Base-by-base conservation (phyloP, 2,888 invertebrate genomes). In the Siphonodentalium dalli region DNA sequence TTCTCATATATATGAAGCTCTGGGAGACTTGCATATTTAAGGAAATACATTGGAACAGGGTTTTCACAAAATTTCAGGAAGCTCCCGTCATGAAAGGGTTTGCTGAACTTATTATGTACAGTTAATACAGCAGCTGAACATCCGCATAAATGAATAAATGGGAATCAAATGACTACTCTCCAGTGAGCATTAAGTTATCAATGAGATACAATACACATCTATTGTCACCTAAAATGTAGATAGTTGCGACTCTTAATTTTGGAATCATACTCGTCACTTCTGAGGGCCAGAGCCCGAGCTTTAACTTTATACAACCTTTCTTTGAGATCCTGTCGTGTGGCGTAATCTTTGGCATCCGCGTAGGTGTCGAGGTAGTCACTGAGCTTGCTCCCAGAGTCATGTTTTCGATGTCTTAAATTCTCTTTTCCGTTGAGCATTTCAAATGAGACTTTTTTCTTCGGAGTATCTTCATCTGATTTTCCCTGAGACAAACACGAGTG, bases 401-500 rank as follows among this genome's bases (percentile, higher is more conserved):
- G 54, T 29, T 64, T 58, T 35, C 65, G 63, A 31, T 63, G 60
- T 24, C 71, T 62, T 24, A 66, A 61, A 46, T 75, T 75, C 63
- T 75, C 72, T 40, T 77, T 71, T 38, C 73, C 72, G 37, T 70
- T 69, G n/a, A n/a, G n/a, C 63, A 69, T 66, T 35, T 74, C 69
- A 57, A 76, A 76, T 7, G 72, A 67, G 9, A 76, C 76, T 47
- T 71, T 68, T 53, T 75, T 76, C 58, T 75, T 75, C 13, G 73
- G 74, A 28, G 74, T 68, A 20, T 74, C 72, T 20, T 60, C 54
- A 18, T 69, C 72, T 37, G 62, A 64, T n/a, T 59, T 66, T 15
- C 60, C 66, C 52, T 67, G 69, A 6, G 68, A 65, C 13, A 75
- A 46, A 55, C 73, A 74, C 5, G 75, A 68, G 2, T n/a, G n/a